Evolutionary conservation across 2,888 invertebrate species (phyloP), one percentile per base, ranked within the genome.

Genomic region (Archips crataeganus): DNA sequence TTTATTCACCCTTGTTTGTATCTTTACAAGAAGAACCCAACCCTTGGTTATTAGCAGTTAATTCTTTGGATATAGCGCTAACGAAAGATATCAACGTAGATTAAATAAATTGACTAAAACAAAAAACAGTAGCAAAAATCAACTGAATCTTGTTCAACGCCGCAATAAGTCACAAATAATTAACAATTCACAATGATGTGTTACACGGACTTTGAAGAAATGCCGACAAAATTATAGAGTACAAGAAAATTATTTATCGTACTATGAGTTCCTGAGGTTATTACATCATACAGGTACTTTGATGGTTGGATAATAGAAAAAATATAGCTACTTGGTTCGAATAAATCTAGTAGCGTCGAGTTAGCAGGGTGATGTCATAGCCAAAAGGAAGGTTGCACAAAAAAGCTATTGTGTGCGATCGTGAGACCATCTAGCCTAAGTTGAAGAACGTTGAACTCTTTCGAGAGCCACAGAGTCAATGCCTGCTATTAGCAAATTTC

Each of bases 361-460:
- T 75, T 78, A 71, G 76, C 66, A 70, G 76, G 89, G 82, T 94
- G 94, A 94, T 93, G 94, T 94, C 94, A 94, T 93, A 90, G 86
- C 91, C 89, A 88, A 92, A 93, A 91, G 81, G 82, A 85, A 89
- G 87, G 85, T 85, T 89, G 87, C 88, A 93, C 90, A 94, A 94
- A 94, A 94, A 94, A 89, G 84, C 90, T 84, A 93, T 94, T 94
- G 94, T 94, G 89, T 90, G 87, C 90, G 86, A 73, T 92, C 91
- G 93, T 93, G 93, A 88, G 90, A 90, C 90, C 87, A 86, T 90
- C 88, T 88, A 84, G 87, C 85, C 81, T 81, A 81, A 83, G 84
- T 84, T 86, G 84, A 90, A 91, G 94, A 89, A 87, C 94, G 90
- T 93, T 94, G 94, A 94, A 93, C 94, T 91, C 93, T 90, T 89